phyloP scores from a whole-genome alignment of 2,888 invertebrate genomes.

The Acanthosepion lycidas region DNA sequence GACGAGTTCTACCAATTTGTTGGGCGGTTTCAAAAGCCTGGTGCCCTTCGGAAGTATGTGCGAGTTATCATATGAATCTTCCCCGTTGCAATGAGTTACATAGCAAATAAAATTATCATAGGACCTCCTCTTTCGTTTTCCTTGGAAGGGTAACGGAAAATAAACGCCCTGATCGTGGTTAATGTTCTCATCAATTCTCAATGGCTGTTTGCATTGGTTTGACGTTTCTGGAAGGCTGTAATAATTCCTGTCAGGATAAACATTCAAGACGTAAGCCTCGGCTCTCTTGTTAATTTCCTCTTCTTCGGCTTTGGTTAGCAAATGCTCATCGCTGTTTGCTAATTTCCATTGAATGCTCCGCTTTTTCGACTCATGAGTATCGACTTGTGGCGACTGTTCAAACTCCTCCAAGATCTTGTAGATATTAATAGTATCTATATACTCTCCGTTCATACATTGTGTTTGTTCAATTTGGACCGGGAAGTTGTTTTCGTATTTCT shows the following conservation, averaged over 20 bases:
- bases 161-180: background rate
- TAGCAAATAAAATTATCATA: constrained; percentile 61
- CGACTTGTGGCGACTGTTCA: background rate
- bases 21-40: constrained; percentile 63
- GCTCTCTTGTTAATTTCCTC: constrained; percentile 65
- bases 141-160: constrained; percentile 49
- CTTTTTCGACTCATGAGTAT: background rate
- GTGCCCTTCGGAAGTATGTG: constrained; percentile 63
- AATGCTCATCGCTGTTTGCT: background rate
- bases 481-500: background rate
- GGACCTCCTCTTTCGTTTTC: constrained; percentile 59
- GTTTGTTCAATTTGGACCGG: background rate
- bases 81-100: constrained; percentile 56
- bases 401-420: background rate
- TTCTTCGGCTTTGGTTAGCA: constrained; percentile 54
- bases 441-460: background rate
- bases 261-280: constrained; percentile 60
- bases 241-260: constrained; percentile 59
- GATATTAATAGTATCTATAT: background rate
- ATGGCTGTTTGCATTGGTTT: background rate
- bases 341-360: background rate
- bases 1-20: constrained; percentile 68
- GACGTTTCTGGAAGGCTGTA: constrained; percentile 54
- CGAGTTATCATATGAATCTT: constrained; percentile 60
- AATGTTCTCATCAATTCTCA: background rate